These are phyloP conservation scores for Allobates femoralis DNA, from an alignment of 2,797 vertebrate genomes.

Conservation along the genomic window DNA sequence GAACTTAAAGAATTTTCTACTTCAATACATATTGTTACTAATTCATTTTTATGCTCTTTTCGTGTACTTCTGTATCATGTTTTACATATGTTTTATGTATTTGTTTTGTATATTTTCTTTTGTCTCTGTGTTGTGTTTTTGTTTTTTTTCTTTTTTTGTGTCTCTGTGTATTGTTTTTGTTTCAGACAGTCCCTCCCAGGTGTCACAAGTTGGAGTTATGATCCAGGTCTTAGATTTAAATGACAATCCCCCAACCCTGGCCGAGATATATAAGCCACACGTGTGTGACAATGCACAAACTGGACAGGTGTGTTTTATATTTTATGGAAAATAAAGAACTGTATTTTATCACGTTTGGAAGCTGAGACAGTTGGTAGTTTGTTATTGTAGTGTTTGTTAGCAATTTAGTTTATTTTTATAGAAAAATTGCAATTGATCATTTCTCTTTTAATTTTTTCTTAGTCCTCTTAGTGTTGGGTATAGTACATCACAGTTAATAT, in stretches of 20 bases:
- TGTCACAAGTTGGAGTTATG: constrained; percentile 83
- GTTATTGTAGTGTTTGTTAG: neutral
- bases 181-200: constrained; percentile 88
- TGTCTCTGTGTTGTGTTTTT: constrained; percentile 21
- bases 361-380: neutral
- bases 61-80: constrained; percentile 13
- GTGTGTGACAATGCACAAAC: constrained; percentile 85
- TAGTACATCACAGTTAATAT: neutral
- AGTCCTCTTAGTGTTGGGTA: neutral
- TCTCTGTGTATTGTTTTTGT: constrained; percentile 65
- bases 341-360: neutral
- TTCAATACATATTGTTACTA: constrained; percentile 1
- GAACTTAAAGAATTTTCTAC: neutral
- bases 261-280: constrained; percentile 84
- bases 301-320: constrained; percentile 80
- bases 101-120: constrained; percentile 49
- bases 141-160: constrained; percentile 44
- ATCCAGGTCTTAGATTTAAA: constrained; percentile 89
- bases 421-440: neutral
- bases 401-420: neutral
- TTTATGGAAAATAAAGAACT: neutral
- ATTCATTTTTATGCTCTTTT: constrained; percentile 40
- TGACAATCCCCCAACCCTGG: constrained; percentile 88
- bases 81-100: constrained; percentile 26
- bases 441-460: neutral